Evolutionary conservation across 2,113 vertebrate genomes (phyloP).

Genomic region (Electrona antarctica): DNA sequence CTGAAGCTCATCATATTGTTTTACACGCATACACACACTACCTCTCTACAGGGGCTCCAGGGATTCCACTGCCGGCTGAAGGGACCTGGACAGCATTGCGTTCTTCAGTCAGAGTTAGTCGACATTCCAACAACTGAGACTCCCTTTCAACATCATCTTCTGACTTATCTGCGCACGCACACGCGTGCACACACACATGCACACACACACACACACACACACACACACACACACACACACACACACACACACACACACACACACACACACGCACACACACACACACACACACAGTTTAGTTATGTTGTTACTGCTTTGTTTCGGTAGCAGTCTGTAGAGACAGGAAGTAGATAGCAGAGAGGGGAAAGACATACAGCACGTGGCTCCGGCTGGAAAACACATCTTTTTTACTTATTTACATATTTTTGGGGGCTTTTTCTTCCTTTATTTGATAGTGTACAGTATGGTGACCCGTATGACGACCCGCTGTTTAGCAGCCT

Average conservation of each 20-base stretch:
- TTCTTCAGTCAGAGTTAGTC: constrained; percentile 92
- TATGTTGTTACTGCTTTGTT: not conserved
- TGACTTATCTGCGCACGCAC: constrained; percentile 83
- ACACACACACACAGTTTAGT: not conserved
- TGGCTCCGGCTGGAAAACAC: too few species aligned
- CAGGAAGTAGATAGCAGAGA: too few species aligned
- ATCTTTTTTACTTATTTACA: too few species aligned
- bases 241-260: not conserved
- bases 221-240: not conserved
- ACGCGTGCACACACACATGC: constrained; percentile 1
- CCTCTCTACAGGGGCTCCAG: constrained; percentile 93
- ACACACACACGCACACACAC: not conserved
- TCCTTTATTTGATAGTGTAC: too few species aligned
- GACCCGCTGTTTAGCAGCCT: too few species aligned
- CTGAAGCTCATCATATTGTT: too few species aligned
- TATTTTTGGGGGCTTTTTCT: too few species aligned
- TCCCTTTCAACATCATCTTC: constrained; percentile 92
- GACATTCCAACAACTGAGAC: constrained; percentile 91
- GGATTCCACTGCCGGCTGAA: constrained; percentile 93
- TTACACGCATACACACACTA: constrained; percentile 49
- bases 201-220: constrained; percentile 6
- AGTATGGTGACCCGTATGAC: too few species aligned
- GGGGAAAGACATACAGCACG: too few species aligned
- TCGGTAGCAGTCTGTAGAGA: too few species aligned
- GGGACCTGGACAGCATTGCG: constrained; percentile 94